Evolutionary conservation across 2,797 vertebrate genomes (phyloP).

Genomic region (Cetoscarus ocellatus): DNA sequence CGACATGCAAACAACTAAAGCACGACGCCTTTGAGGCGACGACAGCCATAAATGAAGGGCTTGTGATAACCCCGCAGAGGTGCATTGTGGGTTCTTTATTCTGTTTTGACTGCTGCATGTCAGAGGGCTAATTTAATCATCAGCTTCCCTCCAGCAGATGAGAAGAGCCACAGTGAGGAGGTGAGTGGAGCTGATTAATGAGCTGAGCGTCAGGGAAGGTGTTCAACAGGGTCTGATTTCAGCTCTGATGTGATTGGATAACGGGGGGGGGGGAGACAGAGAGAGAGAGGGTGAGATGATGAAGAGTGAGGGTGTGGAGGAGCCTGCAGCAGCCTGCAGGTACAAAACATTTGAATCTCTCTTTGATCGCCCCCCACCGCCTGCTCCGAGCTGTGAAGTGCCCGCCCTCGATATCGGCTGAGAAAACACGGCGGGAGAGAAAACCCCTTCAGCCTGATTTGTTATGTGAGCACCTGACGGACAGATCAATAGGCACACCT

Average conservation of each 20-base stretch:
- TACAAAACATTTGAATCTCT: conserved; percentile 25
- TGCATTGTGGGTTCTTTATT: conserved; percentile 48
- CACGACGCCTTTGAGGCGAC: no score
- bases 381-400: conserved; percentile 35
- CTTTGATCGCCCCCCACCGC: conserved; percentile 34
- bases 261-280: no score
- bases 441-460: conserved; percentile 29
- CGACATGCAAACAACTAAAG: no score
- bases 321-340: conserved; percentile 38
- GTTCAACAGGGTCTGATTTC: conserved; percentile 44
- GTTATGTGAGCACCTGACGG: conserved; percentile 21
- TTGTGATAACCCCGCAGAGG: not conserved
- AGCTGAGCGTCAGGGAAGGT: conserved; percentile 39
- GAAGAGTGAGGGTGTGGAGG: conserved; percentile 4
- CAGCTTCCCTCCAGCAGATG: conserved; percentile 35
- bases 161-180: conserved; percentile 17
- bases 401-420: conserved; percentile 39
- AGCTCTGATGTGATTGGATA: conserved; percentile 37
- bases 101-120: conserved; percentile 46
- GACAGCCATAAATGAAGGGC: no score
- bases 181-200: conserved; percentile 34
- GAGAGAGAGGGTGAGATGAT: conserved; percentile 1
- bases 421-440: conserved; percentile 47
- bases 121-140: conserved; percentile 55
- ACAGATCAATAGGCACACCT: conserved; percentile 45